Conservation (phyloP, 2,888 invertebrate genomes). For the Zele albiditarsus region DNA sequence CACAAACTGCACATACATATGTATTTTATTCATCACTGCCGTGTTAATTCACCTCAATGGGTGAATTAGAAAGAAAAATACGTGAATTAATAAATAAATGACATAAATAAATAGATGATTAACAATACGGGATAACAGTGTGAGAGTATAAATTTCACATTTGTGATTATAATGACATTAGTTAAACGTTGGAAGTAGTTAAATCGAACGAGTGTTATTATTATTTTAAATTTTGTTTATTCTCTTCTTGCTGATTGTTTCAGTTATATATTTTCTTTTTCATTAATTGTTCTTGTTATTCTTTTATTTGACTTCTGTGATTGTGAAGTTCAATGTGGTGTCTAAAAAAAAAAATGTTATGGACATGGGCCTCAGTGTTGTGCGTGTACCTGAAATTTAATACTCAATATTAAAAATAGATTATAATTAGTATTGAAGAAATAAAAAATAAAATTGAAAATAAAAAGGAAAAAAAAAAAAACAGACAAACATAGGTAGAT, state of each 20-base stretch:
- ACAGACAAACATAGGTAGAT: background rate
- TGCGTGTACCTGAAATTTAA: constrained; percentile 31
- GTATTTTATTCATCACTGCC: constrained; percentile 1
- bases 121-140: background rate
- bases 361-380: constrained; percentile 22
- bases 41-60: background rate
- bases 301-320: background rate
- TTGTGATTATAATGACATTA: background rate
- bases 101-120: background rate
- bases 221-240: background rate
- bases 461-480: background rate
- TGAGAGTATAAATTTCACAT: background rate
- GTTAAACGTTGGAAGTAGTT: background rate
- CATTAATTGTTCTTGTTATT: background rate
- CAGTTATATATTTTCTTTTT: background rate
- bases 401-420: background rate
- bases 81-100: background rate
- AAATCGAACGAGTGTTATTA: background rate
- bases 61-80: background rate
- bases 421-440: background rate
- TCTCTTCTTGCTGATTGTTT: background rate
- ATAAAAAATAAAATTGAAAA: background rate
- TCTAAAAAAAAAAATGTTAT: background rate
- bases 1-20: background rate
- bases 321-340: background rate